Evolutionary conservation across 1,140 invertebrate species (phyloP), one percentile per base, ranked within the genome.

Genomic region (Cydia fagiglandana): DNA sequence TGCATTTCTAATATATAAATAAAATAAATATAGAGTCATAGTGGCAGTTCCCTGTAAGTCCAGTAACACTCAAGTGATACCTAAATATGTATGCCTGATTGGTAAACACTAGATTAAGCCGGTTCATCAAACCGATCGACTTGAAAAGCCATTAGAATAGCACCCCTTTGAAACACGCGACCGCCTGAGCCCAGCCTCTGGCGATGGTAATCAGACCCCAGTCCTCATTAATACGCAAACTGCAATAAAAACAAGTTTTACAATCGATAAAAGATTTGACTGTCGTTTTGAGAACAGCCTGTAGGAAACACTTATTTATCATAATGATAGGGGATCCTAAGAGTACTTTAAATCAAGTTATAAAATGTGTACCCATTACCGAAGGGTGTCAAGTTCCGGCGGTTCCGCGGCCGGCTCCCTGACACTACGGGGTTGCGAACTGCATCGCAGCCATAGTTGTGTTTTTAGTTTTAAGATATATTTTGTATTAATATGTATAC

Each of bases 171-270:
- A 24, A 61, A 70, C 66, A 70, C 66, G 66, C 66, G 30, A 70
- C 34, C 66, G 66, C n/a, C 5, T 38, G 5, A 38, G 28, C 13
- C 64, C 64, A 20, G 66, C 66, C 66, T 38, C 66, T 70, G 66
- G 66, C 66, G 66, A 70, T 70, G 66, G 34, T 41, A 41, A 70
- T 70, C 38, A 12, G n/a, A 38, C 20, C 56, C 50, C 50, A 34
- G 66, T 70, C 15, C 66, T 70, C 66, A 70, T 70, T 70, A 70
- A 70, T 70, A 70, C n/a, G 6, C 30, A 70, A 41, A 70, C 6
- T 24, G 56, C n/a, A 70, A 70, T 38, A 38, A 70, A n/a, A 68
- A 41, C 13, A 41, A 70, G n/a, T n/a, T 68, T 66, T 38, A 38
- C 13, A 68, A 68, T 70, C 66, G 30, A 70, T 38, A 68, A 41